Evolutionary conservation across 2,797 vertebrate species (phyloP).

Genomic region (Dallia pectoralis): DNA sequence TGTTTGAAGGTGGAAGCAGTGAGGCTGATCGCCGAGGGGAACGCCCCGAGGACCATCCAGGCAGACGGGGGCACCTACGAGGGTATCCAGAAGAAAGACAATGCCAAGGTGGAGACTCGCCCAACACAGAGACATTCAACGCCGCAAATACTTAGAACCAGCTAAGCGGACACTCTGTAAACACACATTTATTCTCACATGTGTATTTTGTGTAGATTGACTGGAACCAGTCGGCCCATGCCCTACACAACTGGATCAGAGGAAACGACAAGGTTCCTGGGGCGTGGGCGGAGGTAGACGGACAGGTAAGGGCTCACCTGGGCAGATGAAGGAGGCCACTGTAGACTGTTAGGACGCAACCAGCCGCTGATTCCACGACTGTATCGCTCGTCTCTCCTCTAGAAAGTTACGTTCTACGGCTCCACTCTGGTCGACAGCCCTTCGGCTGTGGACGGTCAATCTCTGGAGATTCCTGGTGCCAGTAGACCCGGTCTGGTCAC

Average conservation of each 20-base stretch:
- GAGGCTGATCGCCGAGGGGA: constrained; percentile 75
- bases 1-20: constrained; percentile 82
- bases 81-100: constrained; percentile 86
- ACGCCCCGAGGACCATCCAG: constrained; percentile 75
- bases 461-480: constrained; percentile 78
- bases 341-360: background rate
- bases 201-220: constrained; percentile 71
- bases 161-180: background rate
- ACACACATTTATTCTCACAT: background rate
- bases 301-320: constrained; percentile 69
- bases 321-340: background rate
- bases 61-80: constrained; percentile 82
- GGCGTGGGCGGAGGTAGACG: constrained; percentile 83
- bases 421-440: constrained; percentile 70
- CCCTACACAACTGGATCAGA: constrained; percentile 88
- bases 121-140: background rate
- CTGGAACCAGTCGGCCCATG: constrained; percentile 84
- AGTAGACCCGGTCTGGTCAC: constrained; percentile 73
- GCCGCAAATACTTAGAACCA: background rate
- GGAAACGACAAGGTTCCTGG: constrained; percentile 89
- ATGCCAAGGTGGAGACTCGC: constrained; percentile 68
- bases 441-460: constrained; percentile 63
- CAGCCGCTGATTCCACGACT: background rate
- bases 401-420: constrained; percentile 85
- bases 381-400: constrained; percentile 1